Evolutionary conservation across 2,888 invertebrate genomes (phyloP).

Genomic region (Netelia fuscicornis): DNA sequence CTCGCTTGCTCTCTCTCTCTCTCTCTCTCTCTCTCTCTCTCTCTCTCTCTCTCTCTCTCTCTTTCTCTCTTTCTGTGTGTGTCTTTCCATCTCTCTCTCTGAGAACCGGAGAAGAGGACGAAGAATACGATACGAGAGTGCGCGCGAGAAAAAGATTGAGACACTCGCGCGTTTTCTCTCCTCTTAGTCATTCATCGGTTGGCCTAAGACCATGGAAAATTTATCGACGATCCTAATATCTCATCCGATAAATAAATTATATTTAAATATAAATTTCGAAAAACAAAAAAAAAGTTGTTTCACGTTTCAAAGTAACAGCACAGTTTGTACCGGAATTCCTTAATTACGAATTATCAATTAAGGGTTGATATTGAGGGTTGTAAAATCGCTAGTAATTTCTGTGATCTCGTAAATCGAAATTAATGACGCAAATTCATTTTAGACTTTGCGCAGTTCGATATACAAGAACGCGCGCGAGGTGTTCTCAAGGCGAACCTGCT

Average conservation of each 20-base stretch:
- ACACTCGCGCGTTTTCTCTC: constrained; percentile 54
- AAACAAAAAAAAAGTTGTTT: not conserved
- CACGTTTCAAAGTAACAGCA: not conserved
- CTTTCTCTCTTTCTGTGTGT: no score
- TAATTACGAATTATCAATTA: not conserved
- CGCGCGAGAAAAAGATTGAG: constrained; percentile 62
- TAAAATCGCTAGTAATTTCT: no score
- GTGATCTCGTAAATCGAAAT: no score
- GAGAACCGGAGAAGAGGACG: constrained; percentile 55
- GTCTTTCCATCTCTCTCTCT: constrained; percentile 1
- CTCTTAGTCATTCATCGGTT: constrained; percentile 69
- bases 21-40: constrained; percentile 7
- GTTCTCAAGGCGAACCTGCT: constrained; percentile 68
- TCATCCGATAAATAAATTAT: constrained; percentile 46
- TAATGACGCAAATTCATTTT: no score
- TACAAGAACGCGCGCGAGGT: constrained; percentile 15
- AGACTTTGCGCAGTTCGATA: not conserved
- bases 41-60: not conserved
- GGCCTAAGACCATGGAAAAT: constrained; percentile 33
- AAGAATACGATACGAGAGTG: constrained; percentile 43
- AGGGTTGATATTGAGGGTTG: no score
- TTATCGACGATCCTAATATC: constrained; percentile 52
- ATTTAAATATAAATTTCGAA: constrained; percentile 12
- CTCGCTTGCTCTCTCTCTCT: not conserved
- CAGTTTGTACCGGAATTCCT: not conserved